phyloP scores from a whole-genome alignment of 2,797 vertebrate genomes.

The Lepilemur ruficaudatus region DNA sequence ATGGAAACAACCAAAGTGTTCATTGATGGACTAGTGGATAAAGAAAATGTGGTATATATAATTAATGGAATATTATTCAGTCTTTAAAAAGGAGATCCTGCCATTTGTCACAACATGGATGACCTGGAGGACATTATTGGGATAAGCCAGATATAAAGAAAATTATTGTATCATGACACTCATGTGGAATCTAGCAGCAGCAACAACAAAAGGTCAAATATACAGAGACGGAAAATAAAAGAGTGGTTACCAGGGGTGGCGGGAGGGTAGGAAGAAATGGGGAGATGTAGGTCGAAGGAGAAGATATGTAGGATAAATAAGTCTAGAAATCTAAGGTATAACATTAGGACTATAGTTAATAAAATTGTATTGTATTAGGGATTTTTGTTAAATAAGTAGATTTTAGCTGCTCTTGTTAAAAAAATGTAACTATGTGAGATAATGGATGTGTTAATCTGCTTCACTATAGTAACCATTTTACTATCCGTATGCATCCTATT shows the following conservation, averaged over 20 bases:
- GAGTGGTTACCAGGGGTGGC: neutral
- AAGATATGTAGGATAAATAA: neutral
- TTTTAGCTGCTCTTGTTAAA: neutral
- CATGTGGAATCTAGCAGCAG: neutral
- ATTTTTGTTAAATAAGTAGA: neutral
- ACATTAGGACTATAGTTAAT: neutral
- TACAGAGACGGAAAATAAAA: neutral
- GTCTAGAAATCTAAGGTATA: neutral
- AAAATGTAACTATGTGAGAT: neutral
- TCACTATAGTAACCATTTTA: neutral
- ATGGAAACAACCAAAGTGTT: neutral
- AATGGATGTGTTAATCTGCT: neutral
- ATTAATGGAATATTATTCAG: neutral
- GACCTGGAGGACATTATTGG: neutral
- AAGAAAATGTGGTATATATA: neutral
- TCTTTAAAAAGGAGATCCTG: neutral
- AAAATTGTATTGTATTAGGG: neutral
- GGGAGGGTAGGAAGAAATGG: neutral
- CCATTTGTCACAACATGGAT: neutral
- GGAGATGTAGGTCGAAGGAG: neutral
- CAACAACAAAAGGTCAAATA: neutral
- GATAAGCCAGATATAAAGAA: neutral
- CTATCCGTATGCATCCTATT: neutral
- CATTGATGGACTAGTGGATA: neutral
- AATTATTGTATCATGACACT: neutral